phyloP scores from a whole-genome alignment of 1,140 invertebrate species.

The Phenacoccus solenopsis region DNA sequence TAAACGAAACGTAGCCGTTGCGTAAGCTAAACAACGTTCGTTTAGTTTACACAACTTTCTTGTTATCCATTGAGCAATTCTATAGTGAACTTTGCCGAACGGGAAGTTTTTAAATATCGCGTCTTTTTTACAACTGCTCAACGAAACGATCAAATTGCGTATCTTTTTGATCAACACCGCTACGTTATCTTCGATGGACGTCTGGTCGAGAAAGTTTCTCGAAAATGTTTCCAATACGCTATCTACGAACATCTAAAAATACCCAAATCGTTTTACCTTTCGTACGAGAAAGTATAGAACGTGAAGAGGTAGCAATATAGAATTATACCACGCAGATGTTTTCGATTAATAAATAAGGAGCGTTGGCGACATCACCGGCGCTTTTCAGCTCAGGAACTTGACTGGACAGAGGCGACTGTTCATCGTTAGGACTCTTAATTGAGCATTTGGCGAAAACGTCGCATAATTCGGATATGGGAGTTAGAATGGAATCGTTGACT shows the following conservation, averaged over 20 bases:
- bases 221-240: background rate
- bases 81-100: background rate
- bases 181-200: background rate
- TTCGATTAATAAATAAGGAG: background rate
- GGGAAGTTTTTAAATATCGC: background rate
- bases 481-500: background rate
- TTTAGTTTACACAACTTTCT: background rate
- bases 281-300: no score
- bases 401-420: background rate
- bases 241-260: background rate
- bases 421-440: background rate
- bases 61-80: background rate
- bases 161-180: background rate
- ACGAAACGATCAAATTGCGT: background rate
- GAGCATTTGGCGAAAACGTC: slow-evolving; percentile 31
- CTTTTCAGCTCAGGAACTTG: background rate
- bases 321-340: background rate
- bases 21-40: background rate
- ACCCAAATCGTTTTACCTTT: background rate
- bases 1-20: background rate
- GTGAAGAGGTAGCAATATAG: no score
- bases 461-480: slow-evolving; percentile 42
- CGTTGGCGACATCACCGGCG: background rate
- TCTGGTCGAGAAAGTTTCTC: background rate
- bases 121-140: background rate